These are phyloP conservation scores for Caerostris extrusa DNA, from an alignment of 1,140 invertebrate species.

Conservation along the genomic window DNA sequence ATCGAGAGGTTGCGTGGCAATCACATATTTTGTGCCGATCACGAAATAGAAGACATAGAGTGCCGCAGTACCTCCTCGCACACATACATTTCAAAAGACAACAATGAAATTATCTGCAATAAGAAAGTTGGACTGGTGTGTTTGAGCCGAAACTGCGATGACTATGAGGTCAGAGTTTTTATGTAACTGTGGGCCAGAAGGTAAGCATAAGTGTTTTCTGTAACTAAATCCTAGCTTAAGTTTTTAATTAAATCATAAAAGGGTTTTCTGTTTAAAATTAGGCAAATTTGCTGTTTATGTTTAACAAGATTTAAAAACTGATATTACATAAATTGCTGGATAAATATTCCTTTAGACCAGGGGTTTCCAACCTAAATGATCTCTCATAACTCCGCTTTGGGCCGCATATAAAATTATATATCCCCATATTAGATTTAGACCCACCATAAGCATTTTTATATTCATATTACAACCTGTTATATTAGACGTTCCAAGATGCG, in stretches of 20 bases:
- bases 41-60: constrained; percentile 80
- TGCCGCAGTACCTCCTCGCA: constrained; percentile 77
- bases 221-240: not conserved
- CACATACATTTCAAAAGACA: constrained; percentile 36
- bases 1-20: constrained; percentile 80
- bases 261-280: no score
- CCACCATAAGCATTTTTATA: no score
- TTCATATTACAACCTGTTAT: no score
- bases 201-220: not conserved
- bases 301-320: no score
- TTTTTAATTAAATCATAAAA: not conserved
- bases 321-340: no score
- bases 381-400: no score
- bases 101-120: constrained; percentile 47
- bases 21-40: constrained; percentile 79
- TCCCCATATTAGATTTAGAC: no score
- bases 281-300: no score
- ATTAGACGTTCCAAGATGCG: no score
- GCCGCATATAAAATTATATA: no score
- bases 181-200: constrained; percentile 80
- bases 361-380: no score
- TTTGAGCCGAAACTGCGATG: constrained; percentile 78
- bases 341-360: no score
- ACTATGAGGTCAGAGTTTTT: constrained; percentile 81
- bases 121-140: constrained; percentile 61